Conservation (phyloP, 2,888 invertebrate genomes). For the Noctua janthe region DNA sequence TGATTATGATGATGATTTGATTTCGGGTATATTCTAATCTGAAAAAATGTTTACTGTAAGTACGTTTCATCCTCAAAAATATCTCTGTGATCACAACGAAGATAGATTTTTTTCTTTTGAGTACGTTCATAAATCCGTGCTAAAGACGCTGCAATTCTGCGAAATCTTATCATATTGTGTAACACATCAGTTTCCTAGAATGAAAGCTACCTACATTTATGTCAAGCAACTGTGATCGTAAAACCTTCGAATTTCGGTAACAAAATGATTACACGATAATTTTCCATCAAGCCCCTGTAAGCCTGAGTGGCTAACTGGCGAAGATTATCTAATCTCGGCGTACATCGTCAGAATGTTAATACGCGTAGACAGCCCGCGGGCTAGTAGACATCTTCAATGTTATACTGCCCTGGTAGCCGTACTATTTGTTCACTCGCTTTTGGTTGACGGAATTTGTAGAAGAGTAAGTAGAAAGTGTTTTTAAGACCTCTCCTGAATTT, state of each 20-base stretch:
- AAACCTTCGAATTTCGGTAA: neutral
- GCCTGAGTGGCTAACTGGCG: conserved; percentile 39
- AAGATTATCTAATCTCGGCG: conserved; percentile 55
- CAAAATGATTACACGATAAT: conserved; percentile 35
- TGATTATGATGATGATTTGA: too few relatives aligned
- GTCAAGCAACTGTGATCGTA: neutral
- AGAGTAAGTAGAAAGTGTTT: neutral
- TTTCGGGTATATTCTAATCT: neutral
- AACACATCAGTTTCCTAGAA: too few relatives aligned
- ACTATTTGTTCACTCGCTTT: conserved; percentile 46
- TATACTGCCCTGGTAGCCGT: conserved; percentile 49
- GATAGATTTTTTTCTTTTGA: neutral
- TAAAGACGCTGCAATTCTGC: neutral
- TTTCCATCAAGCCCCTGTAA: conserved; percentile 42
- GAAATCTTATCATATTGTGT: conserved; percentile 7
- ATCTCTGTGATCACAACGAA: neutral
- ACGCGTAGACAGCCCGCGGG: conserved; percentile 63
- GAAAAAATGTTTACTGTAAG: neutral
- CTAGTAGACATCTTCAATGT: conserved; percentile 52
- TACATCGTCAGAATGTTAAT: conserved; percentile 63
- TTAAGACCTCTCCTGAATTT: neutral
- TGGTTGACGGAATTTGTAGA: neutral
- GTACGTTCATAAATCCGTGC: neutral
- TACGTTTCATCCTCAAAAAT: neutral
- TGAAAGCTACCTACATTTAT: neutral